These are phyloP conservation scores for Dasyurus viverrinus DNA, from an alignment of 2,113 vertebrate species.

Conservation along the genomic window DNA sequence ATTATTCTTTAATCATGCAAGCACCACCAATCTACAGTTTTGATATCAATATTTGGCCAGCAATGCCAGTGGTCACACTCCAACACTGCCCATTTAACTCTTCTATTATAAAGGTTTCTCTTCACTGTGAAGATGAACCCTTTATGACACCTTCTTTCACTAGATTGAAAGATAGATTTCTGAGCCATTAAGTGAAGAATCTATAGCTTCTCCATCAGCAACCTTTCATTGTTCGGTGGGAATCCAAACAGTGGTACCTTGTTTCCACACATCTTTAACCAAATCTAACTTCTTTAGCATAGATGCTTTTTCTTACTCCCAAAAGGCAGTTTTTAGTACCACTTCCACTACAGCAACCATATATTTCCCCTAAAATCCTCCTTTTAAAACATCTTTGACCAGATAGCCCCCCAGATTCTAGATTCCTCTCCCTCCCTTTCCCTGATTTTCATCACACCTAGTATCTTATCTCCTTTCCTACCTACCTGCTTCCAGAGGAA, in stretches of 20 bases:
- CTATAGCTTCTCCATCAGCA: not conserved
- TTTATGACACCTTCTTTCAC: not conserved
- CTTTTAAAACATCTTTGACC: not conserved
- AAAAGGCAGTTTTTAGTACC: not conserved
- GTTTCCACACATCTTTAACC: not conserved
- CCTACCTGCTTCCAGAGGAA: slow-evolving; percentile 97
- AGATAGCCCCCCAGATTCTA: not conserved
- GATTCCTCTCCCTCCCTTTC: not conserved
- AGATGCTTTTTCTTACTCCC: not conserved
- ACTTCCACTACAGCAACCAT: not conserved
- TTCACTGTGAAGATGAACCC: not conserved
- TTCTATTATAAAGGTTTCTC: fast-evolving
- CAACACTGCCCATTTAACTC: not conserved
- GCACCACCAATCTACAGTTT: not conserved
- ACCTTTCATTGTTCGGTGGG: not conserved
- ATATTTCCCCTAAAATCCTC: not conserved
- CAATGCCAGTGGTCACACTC: not conserved
- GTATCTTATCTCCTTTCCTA: not conserved
- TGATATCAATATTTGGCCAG: not conserved
- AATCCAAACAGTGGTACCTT: not conserved
- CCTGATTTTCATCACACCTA: not conserved
- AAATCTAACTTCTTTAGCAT: not conserved
- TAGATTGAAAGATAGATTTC: not conserved
- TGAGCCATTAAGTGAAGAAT: not conserved
- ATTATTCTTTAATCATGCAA: not conserved